Evolutionary conservation across 2,888 invertebrate species (phyloP).

Genomic region (Hylaea fasciaria): DNA sequence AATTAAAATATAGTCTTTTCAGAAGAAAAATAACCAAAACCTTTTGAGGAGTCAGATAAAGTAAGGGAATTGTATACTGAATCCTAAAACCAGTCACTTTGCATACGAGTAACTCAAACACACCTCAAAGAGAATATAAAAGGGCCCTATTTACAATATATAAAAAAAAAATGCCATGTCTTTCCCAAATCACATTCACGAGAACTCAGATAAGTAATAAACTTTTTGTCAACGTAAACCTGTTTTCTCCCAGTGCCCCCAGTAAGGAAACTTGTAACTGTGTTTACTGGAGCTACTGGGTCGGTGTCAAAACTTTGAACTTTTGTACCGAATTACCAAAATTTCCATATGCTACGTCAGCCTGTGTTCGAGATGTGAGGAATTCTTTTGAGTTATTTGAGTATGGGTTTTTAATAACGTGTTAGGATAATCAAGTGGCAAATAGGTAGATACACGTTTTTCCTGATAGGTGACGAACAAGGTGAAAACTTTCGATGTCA

Average conservation of each 20-base stretch:
- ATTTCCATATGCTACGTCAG: conserved; percentile 23
- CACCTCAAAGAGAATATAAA: conserved; percentile 9
- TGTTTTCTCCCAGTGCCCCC: conserved; percentile 18
- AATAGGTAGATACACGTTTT: too few relatives aligned
- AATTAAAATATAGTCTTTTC: too few relatives aligned
- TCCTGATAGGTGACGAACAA: too few relatives aligned
- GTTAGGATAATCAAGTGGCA: neutral
- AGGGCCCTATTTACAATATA: conserved; percentile 14
- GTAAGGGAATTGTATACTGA: too few relatives aligned
- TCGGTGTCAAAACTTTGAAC: conserved; percentile 31
- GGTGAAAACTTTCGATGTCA: too few relatives aligned
- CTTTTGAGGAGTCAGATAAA: too few relatives aligned
- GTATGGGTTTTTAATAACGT: conserved; percentile 14
- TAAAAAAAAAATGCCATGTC: conserved; percentile 12
- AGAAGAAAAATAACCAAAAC: too few relatives aligned
- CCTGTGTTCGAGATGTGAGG: conserved; percentile 11
- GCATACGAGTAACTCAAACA: too few relatives aligned
- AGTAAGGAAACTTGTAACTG: conserved; percentile 27
- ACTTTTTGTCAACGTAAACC: conserved; percentile 28
- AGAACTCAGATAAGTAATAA: conserved; percentile 20
- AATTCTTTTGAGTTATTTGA: conserved; percentile 13
- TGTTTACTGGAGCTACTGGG: conserved; percentile 26
- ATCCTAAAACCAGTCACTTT: too few relatives aligned
- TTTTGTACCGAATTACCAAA: conserved; percentile 34
- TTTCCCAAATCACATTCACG: conserved; percentile 23